Evolutionary conservation across 2,888 invertebrate genomes (phyloP).

Genomic region (Drosophila setosimentum): DNA sequence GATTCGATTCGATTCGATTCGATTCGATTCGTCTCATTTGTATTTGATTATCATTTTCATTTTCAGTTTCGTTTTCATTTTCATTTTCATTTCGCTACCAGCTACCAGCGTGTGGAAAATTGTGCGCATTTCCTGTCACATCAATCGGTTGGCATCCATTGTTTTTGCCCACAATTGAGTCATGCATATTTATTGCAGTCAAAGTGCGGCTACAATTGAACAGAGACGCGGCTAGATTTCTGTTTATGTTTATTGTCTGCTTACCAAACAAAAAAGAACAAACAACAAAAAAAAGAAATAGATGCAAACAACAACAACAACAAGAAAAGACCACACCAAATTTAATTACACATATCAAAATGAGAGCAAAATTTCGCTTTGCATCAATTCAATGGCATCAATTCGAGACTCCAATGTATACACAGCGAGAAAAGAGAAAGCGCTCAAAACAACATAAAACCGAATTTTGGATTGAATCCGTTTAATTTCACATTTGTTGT

Average conservation of each 20-base stretch:
- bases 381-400: constrained; percentile 24
- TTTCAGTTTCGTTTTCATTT: constrained; percentile 41
- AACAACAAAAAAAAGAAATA: neutral
- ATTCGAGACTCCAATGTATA: neutral
- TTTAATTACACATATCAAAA: constrained; percentile 76
- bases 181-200: constrained; percentile 48
- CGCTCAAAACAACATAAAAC: neutral
- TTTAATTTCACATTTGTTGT: neutral
- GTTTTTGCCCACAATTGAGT: constrained; percentile 48
- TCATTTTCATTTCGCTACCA: too few species aligned
- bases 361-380: constrained; percentile 50
- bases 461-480: neutral
- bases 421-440: neutral
- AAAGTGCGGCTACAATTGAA: neutral
- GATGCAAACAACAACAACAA: too few species aligned
- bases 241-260: constrained; percentile 30
- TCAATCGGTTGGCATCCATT: constrained; percentile 59
- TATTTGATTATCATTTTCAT: constrained; percentile 36
- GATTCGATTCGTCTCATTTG: constrained; percentile 32
- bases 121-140: constrained; percentile 64
- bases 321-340: constrained; percentile 60
- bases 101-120: constrained; percentile 23
- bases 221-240: neutral
- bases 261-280: constrained; percentile 14
- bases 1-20: constrained; percentile 23